Percentiles rank a stretch among this genome's conserved stretches.
phyloP scores from a whole-genome alignment of 2,888 invertebrate species.

The Volucella bombylans region DNA sequence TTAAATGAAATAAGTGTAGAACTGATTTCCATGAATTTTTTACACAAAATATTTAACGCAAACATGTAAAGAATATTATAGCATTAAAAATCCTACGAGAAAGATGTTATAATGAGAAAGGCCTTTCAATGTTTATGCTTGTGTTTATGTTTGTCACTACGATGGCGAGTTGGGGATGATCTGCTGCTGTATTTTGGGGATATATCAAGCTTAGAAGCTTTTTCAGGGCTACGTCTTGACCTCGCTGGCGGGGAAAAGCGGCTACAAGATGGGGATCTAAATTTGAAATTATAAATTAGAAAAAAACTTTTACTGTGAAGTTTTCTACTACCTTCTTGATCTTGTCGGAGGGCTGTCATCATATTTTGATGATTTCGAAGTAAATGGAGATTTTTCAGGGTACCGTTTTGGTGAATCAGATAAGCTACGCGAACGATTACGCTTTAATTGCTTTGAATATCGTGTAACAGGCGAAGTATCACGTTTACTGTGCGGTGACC shows the following conservation, averaged over 20 bases:
- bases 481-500: slow-evolving; percentile 82
- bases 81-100: no score
- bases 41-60: no score
- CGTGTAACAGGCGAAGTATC: slow-evolving; percentile 80
- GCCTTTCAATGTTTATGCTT: slow-evolving; percentile 82
- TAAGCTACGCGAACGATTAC: slow-evolving; percentile 78
- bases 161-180: slow-evolving; percentile 77
- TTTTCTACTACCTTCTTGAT: slow-evolving; percentile 74
- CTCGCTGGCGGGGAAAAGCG: slow-evolving; percentile 61
- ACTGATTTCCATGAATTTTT: no score
- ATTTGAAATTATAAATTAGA: slow-evolving; percentile 1
- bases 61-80: no score
- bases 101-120: background rate
- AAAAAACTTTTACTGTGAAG: background rate
- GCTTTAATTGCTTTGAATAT: slow-evolving; percentile 76
- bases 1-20: no score
- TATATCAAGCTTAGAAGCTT: slow-evolving; percentile 76
- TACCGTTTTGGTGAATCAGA: slow-evolving; percentile 80
- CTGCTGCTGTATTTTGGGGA: slow-evolving; percentile 80
- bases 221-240: slow-evolving; percentile 75
- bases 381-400: slow-evolving; percentile 76
- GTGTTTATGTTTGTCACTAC: slow-evolving; percentile 83
- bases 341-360: slow-evolving; percentile 76
- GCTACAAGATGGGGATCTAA: slow-evolving; percentile 59
- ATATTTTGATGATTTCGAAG: slow-evolving; percentile 77